Conservation (phyloP, 2,113 vertebrate species). For the Oryzias woworae region DNA sequence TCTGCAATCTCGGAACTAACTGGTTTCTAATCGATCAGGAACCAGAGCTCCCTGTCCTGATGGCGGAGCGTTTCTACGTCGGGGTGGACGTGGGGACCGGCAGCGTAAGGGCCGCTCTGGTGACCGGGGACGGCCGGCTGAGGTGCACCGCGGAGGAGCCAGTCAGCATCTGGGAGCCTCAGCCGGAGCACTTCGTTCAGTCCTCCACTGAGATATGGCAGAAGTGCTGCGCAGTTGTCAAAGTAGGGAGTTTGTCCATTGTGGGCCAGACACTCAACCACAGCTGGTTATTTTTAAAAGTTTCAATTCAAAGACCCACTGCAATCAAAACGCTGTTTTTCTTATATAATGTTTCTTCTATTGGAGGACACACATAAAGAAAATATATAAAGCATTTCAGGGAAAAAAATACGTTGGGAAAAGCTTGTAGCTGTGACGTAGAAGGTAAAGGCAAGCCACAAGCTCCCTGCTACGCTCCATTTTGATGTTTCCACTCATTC, state of each 20-base stretch:
- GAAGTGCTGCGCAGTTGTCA: slow-evolving; percentile 85
- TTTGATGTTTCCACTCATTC: no score
- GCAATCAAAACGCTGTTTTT: no score
- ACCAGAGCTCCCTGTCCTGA: background rate
- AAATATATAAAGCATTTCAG: no score
- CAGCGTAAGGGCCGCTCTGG: slow-evolving; percentile 90
- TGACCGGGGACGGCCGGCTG: slow-evolving; percentile 79
- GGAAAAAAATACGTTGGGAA: no score
- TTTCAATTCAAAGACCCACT: no score
- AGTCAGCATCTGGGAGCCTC: slow-evolving; percentile 86
- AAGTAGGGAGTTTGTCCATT: slow-evolving; percentile 71
- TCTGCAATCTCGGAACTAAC: background rate
- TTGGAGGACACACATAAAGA: no score
- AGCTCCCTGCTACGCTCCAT: no score
- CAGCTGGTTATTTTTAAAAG: background rate
- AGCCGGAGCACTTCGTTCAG: slow-evolving; percentile 86
- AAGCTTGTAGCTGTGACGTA: no score
- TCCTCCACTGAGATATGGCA: slow-evolving; percentile 92
- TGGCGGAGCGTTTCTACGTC: slow-evolving; percentile 80
- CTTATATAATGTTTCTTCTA: no score
- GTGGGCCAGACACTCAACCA: no score
- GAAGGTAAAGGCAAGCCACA: no score
- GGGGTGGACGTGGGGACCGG: slow-evolving; percentile 91
- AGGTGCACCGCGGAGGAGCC: slow-evolving; percentile 79
- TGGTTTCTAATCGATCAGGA: slow-evolving; percentile 23